These are phyloP conservation scores for Dolichoris vasculosae DNA, from an alignment of 1,140 invertebrate species.

Conservation along the genomic window DNA sequence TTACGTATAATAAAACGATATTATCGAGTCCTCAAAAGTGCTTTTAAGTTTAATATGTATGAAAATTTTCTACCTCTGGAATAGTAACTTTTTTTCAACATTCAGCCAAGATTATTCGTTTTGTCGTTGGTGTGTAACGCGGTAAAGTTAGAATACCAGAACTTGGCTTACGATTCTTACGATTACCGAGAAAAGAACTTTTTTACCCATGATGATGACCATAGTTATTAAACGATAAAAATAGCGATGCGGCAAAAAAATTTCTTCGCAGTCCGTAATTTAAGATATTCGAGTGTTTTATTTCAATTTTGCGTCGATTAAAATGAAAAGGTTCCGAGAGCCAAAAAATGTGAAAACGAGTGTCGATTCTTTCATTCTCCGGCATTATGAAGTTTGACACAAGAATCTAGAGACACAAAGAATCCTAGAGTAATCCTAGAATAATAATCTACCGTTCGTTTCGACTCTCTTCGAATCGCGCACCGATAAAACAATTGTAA, in stretches of 20 bases:
- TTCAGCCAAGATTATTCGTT: background rate
- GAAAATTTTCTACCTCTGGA: background rate
- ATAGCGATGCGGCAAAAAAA: background rate
- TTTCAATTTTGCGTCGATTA: too few relatives aligned
- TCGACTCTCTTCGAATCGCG: too few relatives aligned
- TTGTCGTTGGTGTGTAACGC: background rate
- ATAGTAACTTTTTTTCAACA: background rate
- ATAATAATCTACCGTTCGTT: too few relatives aligned
- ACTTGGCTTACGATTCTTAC: background rate
- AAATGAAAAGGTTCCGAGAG: too few relatives aligned
- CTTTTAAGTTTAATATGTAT: slow-evolving; percentile 1
- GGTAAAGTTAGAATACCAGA: background rate
- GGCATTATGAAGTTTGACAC: too few relatives aligned
- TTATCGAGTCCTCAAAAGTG: background rate
- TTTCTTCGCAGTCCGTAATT: too few relatives aligned
- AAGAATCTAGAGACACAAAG: too few relatives aligned
- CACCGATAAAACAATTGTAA: too few relatives aligned
- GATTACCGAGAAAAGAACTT: background rate
- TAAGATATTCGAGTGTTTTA: too few relatives aligned
- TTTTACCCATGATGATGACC: background rate
- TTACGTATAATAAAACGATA: background rate
- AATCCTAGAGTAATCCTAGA: too few relatives aligned
- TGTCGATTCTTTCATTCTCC: too few relatives aligned
- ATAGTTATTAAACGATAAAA: background rate
- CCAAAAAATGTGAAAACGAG: too few relatives aligned